Conservation (phyloP, 2,888 invertebrate species). For the Dryococelus australis region DNA sequence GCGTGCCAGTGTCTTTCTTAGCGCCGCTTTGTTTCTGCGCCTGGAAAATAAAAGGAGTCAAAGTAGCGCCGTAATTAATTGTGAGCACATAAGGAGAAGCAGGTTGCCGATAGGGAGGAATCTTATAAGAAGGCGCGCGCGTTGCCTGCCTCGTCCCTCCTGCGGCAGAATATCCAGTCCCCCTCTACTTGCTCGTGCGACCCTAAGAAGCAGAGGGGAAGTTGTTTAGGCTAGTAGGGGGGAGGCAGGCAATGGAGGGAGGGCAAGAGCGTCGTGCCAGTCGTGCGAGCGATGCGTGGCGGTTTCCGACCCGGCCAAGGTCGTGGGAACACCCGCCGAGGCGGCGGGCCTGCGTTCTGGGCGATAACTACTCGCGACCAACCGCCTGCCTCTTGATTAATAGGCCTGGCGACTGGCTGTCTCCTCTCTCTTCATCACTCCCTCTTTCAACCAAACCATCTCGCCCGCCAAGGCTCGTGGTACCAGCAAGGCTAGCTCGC, state of each 20-base stretch:
- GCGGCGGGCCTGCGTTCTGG: not conserved
- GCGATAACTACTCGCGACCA: not conserved
- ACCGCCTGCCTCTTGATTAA: not conserved
- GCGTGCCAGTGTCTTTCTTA: too few species aligned
- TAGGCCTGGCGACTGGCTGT: not conserved
- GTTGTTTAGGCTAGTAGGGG: too few species aligned
- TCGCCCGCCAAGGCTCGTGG: too few species aligned
- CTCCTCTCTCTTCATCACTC: not conserved
- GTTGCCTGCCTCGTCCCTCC: not conserved
- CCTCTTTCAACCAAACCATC: not conserved
- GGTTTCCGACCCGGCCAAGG: not conserved
- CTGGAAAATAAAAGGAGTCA: too few species aligned
- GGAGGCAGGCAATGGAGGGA: not conserved
- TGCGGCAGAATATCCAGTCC: not conserved
- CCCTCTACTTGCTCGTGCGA: not conserved
- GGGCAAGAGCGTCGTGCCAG: constrained; percentile 25
- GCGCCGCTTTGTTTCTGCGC: too few species aligned
- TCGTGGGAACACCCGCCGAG: not conserved
- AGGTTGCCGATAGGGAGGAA: too few species aligned
- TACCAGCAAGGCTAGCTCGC: too few species aligned
- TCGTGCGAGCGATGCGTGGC: constrained; percentile 16
- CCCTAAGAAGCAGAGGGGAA: not conserved
- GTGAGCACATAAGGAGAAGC: too few species aligned
- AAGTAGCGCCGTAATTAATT: too few species aligned
- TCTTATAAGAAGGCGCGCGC: too few species aligned